Evolutionary conservation across 2,888 invertebrate genomes (phyloP).

Genomic region (Spodoptera picta): DNA sequence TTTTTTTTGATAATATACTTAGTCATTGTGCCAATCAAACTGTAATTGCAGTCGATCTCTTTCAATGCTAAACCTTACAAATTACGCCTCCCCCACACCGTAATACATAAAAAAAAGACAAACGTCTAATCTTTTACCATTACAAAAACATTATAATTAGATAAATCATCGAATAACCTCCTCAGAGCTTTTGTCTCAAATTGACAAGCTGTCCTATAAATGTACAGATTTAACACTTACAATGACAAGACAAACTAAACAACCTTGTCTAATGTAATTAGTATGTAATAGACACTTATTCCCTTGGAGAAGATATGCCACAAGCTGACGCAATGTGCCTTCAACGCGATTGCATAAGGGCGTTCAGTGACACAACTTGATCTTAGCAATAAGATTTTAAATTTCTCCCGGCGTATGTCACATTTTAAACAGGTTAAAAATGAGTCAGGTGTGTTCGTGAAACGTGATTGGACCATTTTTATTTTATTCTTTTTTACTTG

Average conservation of each 20-base stretch:
- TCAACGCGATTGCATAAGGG: constrained; percentile 44
- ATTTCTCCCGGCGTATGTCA: constrained; percentile 47
- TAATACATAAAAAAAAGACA: too few species aligned
- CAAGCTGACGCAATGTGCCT: constrained; percentile 47
- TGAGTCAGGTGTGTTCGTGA: constrained; percentile 27
- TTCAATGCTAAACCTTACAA: too few species aligned
- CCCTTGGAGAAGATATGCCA: constrained; percentile 49
- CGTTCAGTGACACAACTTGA: constrained; percentile 41
- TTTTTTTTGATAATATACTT: background rate
- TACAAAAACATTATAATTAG: too few species aligned
- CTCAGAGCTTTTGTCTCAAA: background rate
- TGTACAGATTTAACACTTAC: constrained; percentile 13
- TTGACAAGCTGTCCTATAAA: constrained; percentile 6
- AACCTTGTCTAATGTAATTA: constrained; percentile 50
- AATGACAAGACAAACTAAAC: constrained; percentile 25
- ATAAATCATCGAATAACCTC: background rate
- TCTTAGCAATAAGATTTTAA: constrained; percentile 32
- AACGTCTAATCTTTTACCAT: too few species aligned
- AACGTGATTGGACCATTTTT: background rate
- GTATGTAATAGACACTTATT: constrained; percentile 57
- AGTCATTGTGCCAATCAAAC: background rate
- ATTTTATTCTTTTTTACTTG: background rate
- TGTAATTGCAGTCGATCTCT: too few species aligned
- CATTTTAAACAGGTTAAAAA: constrained; percentile 27
- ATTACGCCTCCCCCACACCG: too few species aligned